phyloP scores from a whole-genome alignment of 2,888 invertebrate species.

The Drosophila melanocephala region DNA sequence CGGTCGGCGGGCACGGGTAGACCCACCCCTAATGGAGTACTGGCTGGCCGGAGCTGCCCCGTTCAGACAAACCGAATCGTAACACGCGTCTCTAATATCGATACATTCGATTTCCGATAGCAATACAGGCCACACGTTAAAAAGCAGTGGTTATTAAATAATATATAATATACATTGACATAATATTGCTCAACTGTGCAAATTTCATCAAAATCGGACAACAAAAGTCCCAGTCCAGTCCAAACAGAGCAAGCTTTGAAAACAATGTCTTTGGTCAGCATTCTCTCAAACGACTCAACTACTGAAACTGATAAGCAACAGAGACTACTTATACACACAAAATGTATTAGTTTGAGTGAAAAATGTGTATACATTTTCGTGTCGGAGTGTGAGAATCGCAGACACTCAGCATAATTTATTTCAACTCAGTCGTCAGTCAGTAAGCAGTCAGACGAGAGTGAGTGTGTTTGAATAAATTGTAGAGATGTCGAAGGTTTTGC shows the following conservation, averaged over 20 bases:
- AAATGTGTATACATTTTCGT: not conserved
- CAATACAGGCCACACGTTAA: not conserved
- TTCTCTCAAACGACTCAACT: constrained; percentile 7
- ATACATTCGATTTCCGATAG: not conserved
- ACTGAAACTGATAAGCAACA: constrained; percentile 33
- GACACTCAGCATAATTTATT: constrained; percentile 2
- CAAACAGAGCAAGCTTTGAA: constrained; percentile 4
- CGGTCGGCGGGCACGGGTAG: too few relatives aligned
- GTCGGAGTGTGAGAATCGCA: not conserved
- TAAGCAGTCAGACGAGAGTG: constrained; percentile 13
- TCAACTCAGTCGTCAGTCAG: constrained; percentile 27
- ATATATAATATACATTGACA: not conserved
- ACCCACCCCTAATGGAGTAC: too few relatives aligned
- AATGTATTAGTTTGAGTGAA: not conserved
- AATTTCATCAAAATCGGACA: not conserved
- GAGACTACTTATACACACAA: not conserved
- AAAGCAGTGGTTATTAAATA: not conserved
- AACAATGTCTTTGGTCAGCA: not conserved
- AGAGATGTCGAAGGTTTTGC: constrained; percentile 25
- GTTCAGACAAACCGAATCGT: too few relatives aligned
- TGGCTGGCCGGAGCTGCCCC: too few relatives aligned
- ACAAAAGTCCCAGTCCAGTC: not conserved
- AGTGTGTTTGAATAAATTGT: not conserved
- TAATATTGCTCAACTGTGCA: too few relatives aligned
- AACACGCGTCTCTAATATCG: too few relatives aligned